Evolutionary conservation across 2,797 vertebrate genomes (phyloP), one percentile per base, ranked within the genome.

Genomic region (Diplodus puntazzo): DNA sequence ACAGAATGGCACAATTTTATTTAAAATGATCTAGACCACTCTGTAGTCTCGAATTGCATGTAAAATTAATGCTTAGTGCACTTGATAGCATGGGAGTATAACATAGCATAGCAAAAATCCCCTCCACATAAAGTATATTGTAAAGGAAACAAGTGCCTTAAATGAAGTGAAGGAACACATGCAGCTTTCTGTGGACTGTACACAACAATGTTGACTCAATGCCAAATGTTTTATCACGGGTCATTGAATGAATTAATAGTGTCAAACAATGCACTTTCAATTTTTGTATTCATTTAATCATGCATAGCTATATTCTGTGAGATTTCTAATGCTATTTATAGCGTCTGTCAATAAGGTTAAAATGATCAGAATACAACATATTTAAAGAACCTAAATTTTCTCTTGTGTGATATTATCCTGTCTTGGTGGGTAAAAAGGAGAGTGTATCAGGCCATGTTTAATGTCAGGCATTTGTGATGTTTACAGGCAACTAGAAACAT

Each of bases 251-350:
- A 7, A 23, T 49, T 11, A 21, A 45, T 45, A 45, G 14, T 13
- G 43, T 45, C 9, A 13, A 45, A 45, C 12, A 45, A 45, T 53
- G 13, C 13, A 23, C 20, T 25, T 14, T 48, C 2, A 20, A 21
- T 48, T 46, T 39, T 58, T 63, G 0, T 73, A 69, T 64, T 53
- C 59, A 11, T 17, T 5, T 34, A 55, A 17, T 43, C 30, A 67
- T 68, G 20, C 42, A 65, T n/a, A 54, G 2, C 4, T 75, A 25
- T 79, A 71, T 79, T 65, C 64, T 74, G 25, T 42, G n/a, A 65
- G 11, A 17, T 39, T 23, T 34, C 0, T 23, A 11, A 43, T 13
- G 43, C 9, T 34, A 34, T 34, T 34, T 34, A 34, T 34, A 34
- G 30, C 7, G 5, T 34, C 30, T 34, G 30, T 34, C 30, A 34